Evolutionary conservation across 2,888 invertebrate genomes (phyloP), one percentile per base, ranked within the genome.

Genomic region (Dicyrtoma fusca): DNA sequence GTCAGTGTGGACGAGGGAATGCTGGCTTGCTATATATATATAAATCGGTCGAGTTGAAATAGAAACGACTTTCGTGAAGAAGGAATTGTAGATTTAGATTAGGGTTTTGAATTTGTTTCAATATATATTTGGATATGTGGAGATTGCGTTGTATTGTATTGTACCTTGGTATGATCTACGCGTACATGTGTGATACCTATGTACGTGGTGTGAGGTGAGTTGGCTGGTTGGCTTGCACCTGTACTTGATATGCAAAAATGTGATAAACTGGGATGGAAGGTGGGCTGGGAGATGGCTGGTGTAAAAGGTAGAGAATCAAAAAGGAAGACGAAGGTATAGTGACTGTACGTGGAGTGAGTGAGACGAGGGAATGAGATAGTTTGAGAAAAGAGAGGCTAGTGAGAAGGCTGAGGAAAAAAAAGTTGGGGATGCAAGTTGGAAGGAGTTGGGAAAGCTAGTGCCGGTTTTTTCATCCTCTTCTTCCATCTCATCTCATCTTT

Each of bases 401-500:
- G 49, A 49, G 19, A 49, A 49, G 19, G 44, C 17, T 44, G 42
- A 45, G 47, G 34, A 57, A 49, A 51, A 45, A 69, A 69, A 55
- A 63, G 57, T 34, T 45, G 44, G 65, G 64, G 61, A 59, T 72
- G 70, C 23, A 26, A 59, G 59, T 51, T 65, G 44, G 69, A 70
- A 45, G 73, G 26, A 69, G 71, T 59, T 70, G 73, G 57, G 70
- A 72, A 72, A 76, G 71, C 71, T 64, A 71, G 70, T 64, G 74
- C 74, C 72, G 72, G 72, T 74, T 71, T 74, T 74, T 74, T 74
- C 64, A 45, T 66, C 63, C n/a, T 73, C 59, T 55, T 64, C 49
- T 73, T 74, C 68, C 68, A 71, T 74, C 69, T 63, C 75, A 71
- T 74, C 75, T 71, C 65, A 65, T 65, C 51, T 76, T 73, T 76